Evolutionary conservation across 2,888 invertebrate genomes (phyloP).

Genomic region (Hipparchia sbordonii): DNA sequence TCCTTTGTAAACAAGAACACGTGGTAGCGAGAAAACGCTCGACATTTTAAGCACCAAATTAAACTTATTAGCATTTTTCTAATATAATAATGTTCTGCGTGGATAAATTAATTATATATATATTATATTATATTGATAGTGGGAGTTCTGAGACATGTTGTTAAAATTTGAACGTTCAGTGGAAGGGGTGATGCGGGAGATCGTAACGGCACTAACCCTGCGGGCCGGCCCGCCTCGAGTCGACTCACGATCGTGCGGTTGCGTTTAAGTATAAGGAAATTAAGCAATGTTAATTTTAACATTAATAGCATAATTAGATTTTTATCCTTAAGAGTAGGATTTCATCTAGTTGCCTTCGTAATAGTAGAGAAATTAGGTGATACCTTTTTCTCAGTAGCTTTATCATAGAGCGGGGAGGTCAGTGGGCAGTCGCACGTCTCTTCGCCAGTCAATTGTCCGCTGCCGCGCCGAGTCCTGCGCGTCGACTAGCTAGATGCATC

Average conservation of each 20-base stretch:
- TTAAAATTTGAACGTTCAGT: conserved; percentile 25
- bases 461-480: conserved; percentile 41
- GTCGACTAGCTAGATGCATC: conserved; percentile 70
- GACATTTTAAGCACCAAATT: conserved; percentile 72
- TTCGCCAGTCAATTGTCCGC: conserved; percentile 69
- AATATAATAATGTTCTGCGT: conserved; percentile 48
- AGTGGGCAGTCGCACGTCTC: conserved; percentile 59
- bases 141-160: conserved; percentile 31
- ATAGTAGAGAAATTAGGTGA: conserved; percentile 78
- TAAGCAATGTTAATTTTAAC: conserved; percentile 83
- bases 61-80: conserved; percentile 63
- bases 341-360: conserved; percentile 83
- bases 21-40: conserved; percentile 59
- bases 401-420: conserved; percentile 63
- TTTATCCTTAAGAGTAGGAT: conserved; percentile 82
- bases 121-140: conserved; percentile 19
- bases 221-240: conserved; percentile 42
- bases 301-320: conserved; percentile 79
- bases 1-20: conserved; percentile 60
- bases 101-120: conserved; percentile 29
- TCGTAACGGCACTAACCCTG: conserved; percentile 71
- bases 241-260: conserved; percentile 47
- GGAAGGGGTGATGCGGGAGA: conserved; percentile 27
- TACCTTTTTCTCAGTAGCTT: conserved; percentile 79
- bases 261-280: conserved; percentile 63